Evolutionary conservation across 2,888 invertebrate species (phyloP), one percentile per base, ranked within the genome.

Genomic region (Rhyacophila evoluta): DNA sequence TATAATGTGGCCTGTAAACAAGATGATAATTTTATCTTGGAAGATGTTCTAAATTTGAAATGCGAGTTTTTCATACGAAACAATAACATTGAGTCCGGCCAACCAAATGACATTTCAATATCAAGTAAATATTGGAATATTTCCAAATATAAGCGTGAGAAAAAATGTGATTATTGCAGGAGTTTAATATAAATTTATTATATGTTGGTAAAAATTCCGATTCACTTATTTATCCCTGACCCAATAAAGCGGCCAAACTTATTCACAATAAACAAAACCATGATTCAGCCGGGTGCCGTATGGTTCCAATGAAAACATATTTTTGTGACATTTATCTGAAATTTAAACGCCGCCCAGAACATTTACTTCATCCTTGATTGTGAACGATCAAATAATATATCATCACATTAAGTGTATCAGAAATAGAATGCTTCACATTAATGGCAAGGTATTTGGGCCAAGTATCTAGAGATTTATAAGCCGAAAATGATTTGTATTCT

Each of bases 231-330:
- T 41, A 28, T 38, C 74, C 73, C 77, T 77, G 74, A 77, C 77
- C 77, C 70, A 74, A 69, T 77, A 77, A 74, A 77, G 69, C 12
- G 25, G 77, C 37, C 28, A 77, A 74, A 33, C 33, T 55, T 33
- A 69, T 74, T 70, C 69, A 69, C 39, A 68, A 74, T 67, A 77
- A 77, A 77, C 77, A 74, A 73, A 69, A 36, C 73, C 74, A 39
- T 77, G 68, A 77, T 39, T 77, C 71, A 67, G 69, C 6, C 29
- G n/a, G 19, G 19, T 19, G 25, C 55, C 19, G 55, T 55, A 19
- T 55, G 55, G 6, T 55, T 55, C 55, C 55, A 55, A 19, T 25
- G 55, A 55, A 55, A 55, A 55, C 55, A 55, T 55, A 55, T 19
- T 19, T 8, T 19, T 0, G 55, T 55, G 55, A 55, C 55, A 55